Percentiles rank a stretch among this genome's conserved stretches.
These are phyloP conservation scores for Grammomys surdaster DNA, from an alignment of 2,113 vertebrate species.

Conservation along the genomic window DNA sequence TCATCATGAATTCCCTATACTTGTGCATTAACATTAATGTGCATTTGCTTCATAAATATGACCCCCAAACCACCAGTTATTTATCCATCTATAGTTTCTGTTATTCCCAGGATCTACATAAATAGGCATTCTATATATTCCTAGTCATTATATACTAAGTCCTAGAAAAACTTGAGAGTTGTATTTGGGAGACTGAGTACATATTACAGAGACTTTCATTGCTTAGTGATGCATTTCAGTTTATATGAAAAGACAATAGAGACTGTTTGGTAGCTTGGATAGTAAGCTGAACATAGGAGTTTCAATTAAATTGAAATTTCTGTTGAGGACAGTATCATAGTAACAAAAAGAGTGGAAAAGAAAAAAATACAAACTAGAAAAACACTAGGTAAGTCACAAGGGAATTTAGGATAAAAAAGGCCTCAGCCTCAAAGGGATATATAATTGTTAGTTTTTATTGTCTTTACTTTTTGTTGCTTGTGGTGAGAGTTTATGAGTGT, in stretches of 20 bases:
- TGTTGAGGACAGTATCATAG: neutral
- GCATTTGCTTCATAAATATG: neutral
- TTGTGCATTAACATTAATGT: neutral
- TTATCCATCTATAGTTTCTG: conserved; percentile 6
- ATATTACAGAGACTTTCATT: neutral
- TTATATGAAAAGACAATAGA: neutral
- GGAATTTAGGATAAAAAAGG: neutral
- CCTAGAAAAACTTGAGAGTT: neutral
- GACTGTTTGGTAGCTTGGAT: neutral
- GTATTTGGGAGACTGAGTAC: neutral
- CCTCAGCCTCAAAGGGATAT: neutral
- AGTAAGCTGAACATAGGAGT: neutral
- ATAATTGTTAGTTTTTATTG: neutral
- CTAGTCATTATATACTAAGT: conserved; percentile 20
- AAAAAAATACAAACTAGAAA: neutral
- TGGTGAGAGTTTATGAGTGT: neutral
- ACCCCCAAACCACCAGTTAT: neutral
- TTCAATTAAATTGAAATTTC: neutral
- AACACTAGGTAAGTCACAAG: neutral
- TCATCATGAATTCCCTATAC: neutral
- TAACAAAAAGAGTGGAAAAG: neutral
- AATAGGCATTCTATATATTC: conserved; percentile 27
- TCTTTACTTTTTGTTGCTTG: neutral
- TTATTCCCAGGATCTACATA: conserved; percentile 36
- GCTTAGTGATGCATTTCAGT: neutral